A percentile compares a stretch with the other conserved stretches of the same genome.
phyloP scores from a whole-genome alignment of 2,888 invertebrate genomes.

The Hetaerina titia region DNA sequence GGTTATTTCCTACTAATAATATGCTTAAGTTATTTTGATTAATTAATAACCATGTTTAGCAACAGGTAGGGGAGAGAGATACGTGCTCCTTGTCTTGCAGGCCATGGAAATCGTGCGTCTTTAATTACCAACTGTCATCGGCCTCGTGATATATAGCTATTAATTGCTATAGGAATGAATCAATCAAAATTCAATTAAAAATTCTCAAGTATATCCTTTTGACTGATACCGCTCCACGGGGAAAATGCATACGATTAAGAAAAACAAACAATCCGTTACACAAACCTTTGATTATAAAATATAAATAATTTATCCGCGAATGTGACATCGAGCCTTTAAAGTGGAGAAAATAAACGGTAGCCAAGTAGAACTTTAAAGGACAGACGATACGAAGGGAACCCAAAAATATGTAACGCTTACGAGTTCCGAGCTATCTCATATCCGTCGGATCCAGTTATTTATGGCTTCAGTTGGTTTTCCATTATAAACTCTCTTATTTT shows the following conservation, averaged over 20 bases:
- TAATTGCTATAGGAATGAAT: constrained; percentile 47
- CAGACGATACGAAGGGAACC: background rate
- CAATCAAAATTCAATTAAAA: constrained; percentile 63
- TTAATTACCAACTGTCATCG: constrained; percentile 46
- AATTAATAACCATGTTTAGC: constrained; percentile 25
- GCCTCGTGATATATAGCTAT: constrained; percentile 32
- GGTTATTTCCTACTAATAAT: constrained; percentile 12
- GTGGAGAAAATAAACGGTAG: background rate
- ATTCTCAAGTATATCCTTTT: constrained; percentile 14
- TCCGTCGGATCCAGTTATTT: constrained; percentile 49
- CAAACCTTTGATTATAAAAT: background rate
- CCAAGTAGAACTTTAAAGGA: background rate
- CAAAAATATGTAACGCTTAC: constrained; percentile 32
- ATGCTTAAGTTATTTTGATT: constrained; percentile 36
- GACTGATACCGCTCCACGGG: constrained; percentile 5
- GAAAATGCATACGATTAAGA: background rate
- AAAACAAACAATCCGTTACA: constrained; percentile 42
- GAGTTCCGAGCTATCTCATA: background rate
- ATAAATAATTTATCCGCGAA: background rate
- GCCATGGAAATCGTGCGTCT: background rate
- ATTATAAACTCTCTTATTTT: constrained; percentile 56
- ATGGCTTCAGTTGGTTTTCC: constrained; percentile 56
- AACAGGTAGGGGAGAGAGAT: background rate
- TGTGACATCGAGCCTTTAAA: background rate
- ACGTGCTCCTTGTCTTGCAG: constrained; percentile 1